These are phyloP conservation scores for Rhipidura dahli DNA, from an alignment of 2,113 vertebrate genomes.

Conservation along the genomic window DNA sequence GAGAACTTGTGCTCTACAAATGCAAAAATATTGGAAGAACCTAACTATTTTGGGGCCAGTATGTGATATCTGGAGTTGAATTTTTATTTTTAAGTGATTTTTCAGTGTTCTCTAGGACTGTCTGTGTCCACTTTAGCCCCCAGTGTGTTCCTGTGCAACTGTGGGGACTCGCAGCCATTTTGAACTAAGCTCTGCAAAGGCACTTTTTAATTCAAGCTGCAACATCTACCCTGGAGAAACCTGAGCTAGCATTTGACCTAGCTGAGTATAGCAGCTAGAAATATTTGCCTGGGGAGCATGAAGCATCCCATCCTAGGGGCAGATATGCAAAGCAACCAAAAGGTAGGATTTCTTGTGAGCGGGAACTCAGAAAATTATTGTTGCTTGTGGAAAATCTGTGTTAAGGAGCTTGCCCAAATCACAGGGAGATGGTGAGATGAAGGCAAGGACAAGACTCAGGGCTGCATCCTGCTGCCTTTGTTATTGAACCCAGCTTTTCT, in stretches of 20 bases:
- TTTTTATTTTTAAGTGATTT: neutral
- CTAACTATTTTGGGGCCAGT: neutral
- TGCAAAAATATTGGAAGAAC: neutral
- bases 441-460: neutral
- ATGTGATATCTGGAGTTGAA: neutral
- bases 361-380: neutral
- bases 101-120: neutral
- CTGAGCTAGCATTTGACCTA: neutral
- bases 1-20: neutral
- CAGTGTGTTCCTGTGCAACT: neutral
- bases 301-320: neutral
- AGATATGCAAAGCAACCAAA: neutral
- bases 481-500: neutral
- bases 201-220: neutral
- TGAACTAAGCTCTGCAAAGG: neutral
- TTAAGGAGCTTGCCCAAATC: neutral
- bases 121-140: neutral
- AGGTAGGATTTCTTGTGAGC: neutral
- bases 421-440: neutral
- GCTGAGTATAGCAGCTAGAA: neutral
- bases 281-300: neutral
- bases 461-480: neutral
- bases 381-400: neutral
- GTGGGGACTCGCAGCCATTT: neutral
- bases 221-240: neutral